A percentile compares a stretch with the other conserved stretches of the same genome.
phyloP scores from a whole-genome alignment of 2,888 invertebrate genomes.

The Drosophila subquinaria region DNA sequence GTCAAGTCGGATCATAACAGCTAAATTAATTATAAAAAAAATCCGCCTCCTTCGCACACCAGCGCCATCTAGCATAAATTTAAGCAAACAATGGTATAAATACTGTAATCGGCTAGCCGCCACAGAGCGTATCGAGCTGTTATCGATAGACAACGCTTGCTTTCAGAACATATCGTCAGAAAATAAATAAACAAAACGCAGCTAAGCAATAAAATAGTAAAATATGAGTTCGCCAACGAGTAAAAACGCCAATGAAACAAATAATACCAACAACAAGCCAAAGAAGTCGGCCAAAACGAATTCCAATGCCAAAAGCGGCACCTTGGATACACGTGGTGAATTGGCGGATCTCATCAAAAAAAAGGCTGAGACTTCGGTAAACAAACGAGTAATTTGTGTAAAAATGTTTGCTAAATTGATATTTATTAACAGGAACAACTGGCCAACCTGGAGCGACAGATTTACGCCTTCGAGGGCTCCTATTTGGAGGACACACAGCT shows the following conservation, averaged over 20 bases:
- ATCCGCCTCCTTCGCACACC: too few relatives aligned
- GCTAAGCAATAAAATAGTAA: conserved; percentile 20
- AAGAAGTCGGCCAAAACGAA: conserved; percentile 83
- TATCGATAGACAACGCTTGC: conserved; percentile 22
- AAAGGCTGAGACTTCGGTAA: conserved; percentile 97
- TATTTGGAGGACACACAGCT: conserved; percentile 99
- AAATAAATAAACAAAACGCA: conserved; percentile 33
- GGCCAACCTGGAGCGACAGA: conserved; percentile 97
- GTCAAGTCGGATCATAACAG: too few relatives aligned
- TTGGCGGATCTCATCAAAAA: conserved; percentile 97
- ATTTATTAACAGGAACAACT: conserved; percentile 92
- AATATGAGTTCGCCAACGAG: conserved; percentile 84
- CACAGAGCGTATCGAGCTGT: conserved; percentile 1
- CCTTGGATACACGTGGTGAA: conserved; percentile 94
- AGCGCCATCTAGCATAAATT: too few relatives aligned
- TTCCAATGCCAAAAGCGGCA: conserved; percentile 83
- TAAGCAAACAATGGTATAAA: not conserved
- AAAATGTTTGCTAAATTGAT: not conserved
- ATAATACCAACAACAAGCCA: conserved; percentile 76
- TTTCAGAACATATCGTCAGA: conserved; percentile 15
- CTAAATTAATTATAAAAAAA: too few relatives aligned
- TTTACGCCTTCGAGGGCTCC: conserved; percentile 99
- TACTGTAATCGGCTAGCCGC: conserved; percentile 16
- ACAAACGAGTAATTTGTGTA: not conserved
- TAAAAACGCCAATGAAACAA: conserved; percentile 73